Evolutionary conservation across 2,797 vertebrate genomes (phyloP).

Genomic region (Apogon hyalosoma): DNA sequence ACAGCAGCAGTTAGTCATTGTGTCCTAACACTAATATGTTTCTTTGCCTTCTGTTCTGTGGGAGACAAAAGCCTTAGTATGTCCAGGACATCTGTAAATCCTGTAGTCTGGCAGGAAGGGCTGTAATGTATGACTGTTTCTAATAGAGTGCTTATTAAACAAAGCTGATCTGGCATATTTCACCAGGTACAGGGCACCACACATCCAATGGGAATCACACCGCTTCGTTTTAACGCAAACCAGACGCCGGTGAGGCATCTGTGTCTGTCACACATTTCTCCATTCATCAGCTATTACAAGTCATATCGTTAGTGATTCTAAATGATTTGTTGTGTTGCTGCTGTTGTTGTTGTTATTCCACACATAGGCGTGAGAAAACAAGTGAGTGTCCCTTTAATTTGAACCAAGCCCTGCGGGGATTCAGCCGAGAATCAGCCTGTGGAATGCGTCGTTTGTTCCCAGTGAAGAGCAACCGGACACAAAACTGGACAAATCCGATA

Average conservation of each 20-base stretch:
- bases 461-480: slow-evolving; percentile 59
- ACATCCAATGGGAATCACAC: slow-evolving; percentile 26
- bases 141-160: slow-evolving; percentile 76
- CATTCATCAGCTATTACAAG: slow-evolving; percentile 17
- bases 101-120: slow-evolving; percentile 23
- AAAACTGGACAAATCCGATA: slow-evolving; percentile 61
- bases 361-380: slow-evolving; percentile 54
- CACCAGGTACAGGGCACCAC: slow-evolving; percentile 36
- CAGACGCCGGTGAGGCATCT: slow-evolving; percentile 43
- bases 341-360: not conserved
- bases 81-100: slow-evolving; percentile 57
- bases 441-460: slow-evolving; percentile 84
- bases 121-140: slow-evolving; percentile 67
- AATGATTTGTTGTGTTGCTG: slow-evolving; percentile 10
- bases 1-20: slow-evolving; percentile 2
- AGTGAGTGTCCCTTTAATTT: slow-evolving; percentile 84
- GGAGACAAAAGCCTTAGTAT: slow-evolving; percentile 74
- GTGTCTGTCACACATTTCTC: not conserved
- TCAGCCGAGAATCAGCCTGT: slow-evolving; percentile 69
- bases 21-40: slow-evolving; percentile 12
- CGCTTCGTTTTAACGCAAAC: slow-evolving; percentile 43
- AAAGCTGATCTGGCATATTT: slow-evolving; percentile 72
- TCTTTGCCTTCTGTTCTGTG: slow-evolving; percentile 7
- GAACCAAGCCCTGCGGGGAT: slow-evolving; percentile 71
- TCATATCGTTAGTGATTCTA: slow-evolving; percentile 9